Base-by-base conservation (phyloP, 2,113 vertebrate genomes). In the Zosterops hypoxanthus region DNA sequence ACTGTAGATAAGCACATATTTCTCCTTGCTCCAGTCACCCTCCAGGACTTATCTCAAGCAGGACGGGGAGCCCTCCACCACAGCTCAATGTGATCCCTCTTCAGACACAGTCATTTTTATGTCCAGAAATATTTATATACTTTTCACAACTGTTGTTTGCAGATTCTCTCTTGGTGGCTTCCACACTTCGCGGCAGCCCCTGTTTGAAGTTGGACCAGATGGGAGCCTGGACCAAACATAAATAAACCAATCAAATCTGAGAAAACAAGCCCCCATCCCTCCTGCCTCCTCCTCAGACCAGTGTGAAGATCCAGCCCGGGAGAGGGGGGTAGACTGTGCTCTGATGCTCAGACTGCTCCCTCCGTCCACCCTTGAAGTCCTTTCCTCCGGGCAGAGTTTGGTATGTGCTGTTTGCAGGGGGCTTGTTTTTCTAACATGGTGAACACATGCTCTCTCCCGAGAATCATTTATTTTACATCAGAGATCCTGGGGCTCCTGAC, bases 401-500 rank as follows among this genome's bases (percentile, higher is more conserved):
- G 96, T 96, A 95, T 95, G 96, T 96, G 96, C 92, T 95, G 96
- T 97, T 90, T 96, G 97, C 86, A 88, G 90, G 91, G 96, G 97
- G 94, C 47, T 96, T 99, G 98, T 99, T 99, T 98, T 98, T 98
- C 79, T 98, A 99, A 99, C 98, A 98, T 99, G 98, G 98, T 97
- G 98, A 99, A 98, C 99, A 99, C 98, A 99, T 99, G 99, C 98
- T 98, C 92, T 98, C 98, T 98, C 97, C 97, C 94, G 98, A 98
- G 97, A 97, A 97, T 97, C 97, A 98, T 97, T 98, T 98, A 98
- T 99, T 99, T 99, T 98, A 98, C 98, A 98, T 98, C 97, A 90
- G 97, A 97, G 97, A 98, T 98, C 98, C 97, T 95, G 96, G 92
- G 88, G 96, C 88, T 97, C 88, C 92, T 96, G 87, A 92, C 91